phyloP scores from a whole-genome alignment of 1,140 invertebrate genomes.

The Hycleus phaleratus region DNA sequence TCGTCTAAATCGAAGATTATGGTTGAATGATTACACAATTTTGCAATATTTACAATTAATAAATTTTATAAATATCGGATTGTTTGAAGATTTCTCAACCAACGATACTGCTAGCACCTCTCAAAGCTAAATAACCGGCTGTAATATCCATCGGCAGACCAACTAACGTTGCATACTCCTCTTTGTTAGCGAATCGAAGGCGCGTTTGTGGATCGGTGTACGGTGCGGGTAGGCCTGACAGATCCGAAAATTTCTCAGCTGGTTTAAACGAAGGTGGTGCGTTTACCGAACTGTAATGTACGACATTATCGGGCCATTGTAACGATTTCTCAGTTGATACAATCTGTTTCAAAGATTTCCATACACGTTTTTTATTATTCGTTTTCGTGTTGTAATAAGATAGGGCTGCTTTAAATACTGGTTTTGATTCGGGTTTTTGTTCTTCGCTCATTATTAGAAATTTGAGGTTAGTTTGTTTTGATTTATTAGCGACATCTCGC shows the following conservation, averaged over 20 bases:
- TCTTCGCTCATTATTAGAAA: constrained; percentile 32
- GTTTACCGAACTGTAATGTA: constrained; percentile 75
- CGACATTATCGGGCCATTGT: constrained; percentile 58
- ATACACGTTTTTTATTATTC: constrained; percentile 56
- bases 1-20: constrained; percentile 30
- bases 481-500: too few relatives aligned
- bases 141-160: constrained; percentile 85
- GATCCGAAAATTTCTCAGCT: constrained; percentile 88
- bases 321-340: constrained; percentile 61
- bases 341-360: constrained; percentile 73
- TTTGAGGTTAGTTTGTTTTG: not conserved
- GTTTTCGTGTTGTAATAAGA: constrained; percentile 33
- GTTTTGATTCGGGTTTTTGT: constrained; percentile 27
- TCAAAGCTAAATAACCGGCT: constrained; percentile 74
- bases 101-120: constrained; percentile 79
- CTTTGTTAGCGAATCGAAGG: constrained; percentile 71
- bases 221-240: constrained; percentile 76
- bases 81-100: constrained; percentile 41
- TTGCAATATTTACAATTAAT: too few relatives aligned
- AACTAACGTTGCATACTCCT: constrained; percentile 78
- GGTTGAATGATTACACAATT: constrained; percentile 26
- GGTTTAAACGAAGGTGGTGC: constrained; percentile 85
- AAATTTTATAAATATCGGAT: too few relatives aligned
- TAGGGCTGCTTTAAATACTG: constrained; percentile 33
- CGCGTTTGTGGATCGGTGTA: constrained; percentile 89